phyloP scores from a whole-genome alignment of 1,140 invertebrate genomes.

The Drosophila malerkotliana region DNA sequence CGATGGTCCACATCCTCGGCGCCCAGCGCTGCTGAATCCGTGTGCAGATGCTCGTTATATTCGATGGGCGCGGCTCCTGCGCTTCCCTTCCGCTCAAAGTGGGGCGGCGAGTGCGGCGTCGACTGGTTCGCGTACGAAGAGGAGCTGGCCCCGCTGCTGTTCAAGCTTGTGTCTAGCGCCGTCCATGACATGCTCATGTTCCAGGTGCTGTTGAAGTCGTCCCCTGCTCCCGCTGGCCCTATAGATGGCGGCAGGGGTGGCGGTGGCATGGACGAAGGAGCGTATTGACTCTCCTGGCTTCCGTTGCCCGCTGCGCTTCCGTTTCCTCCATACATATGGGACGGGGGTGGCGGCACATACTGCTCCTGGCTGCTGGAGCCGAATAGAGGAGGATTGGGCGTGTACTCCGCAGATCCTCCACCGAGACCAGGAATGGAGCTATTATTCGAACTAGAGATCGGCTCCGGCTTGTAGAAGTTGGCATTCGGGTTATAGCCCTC shows the following conservation, averaged over 20 bases:
- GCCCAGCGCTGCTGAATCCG: slow-evolving; percentile 72
- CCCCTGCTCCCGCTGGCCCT: background rate
- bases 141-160: slow-evolving; percentile 63
- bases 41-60: slow-evolving; percentile 84
- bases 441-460: slow-evolving; percentile 40
- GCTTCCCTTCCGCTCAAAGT: slow-evolving; percentile 87
- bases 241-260: slow-evolving; percentile 86
- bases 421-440: slow-evolving; percentile 64
- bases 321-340: slow-evolving; percentile 47
- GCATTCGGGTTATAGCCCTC: slow-evolving; percentile 66
- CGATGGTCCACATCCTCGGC: slow-evolving; percentile 87
- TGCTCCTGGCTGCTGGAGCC: slow-evolving; percentile 46
- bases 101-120: slow-evolving; percentile 88
- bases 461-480: slow-evolving; percentile 71
- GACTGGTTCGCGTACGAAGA: slow-evolving; percentile 60
- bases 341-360: slow-evolving; percentile 66
- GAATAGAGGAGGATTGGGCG: slow-evolving; percentile 46
- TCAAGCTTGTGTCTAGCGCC: slow-evolving; percentile 64
- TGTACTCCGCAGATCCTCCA: slow-evolving; percentile 47
- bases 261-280: slow-evolving; percentile 84
- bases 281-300: slow-evolving; percentile 47
- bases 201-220: slow-evolving; percentile 78
- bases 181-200: slow-evolving; percentile 82
- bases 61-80: slow-evolving; percentile 85
- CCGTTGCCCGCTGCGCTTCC: slow-evolving; percentile 13